These are phyloP conservation scores for Anser brachyrhynchus DNA, from an alignment of 2,113 vertebrate genomes.

Conservation along the genomic window DNA sequence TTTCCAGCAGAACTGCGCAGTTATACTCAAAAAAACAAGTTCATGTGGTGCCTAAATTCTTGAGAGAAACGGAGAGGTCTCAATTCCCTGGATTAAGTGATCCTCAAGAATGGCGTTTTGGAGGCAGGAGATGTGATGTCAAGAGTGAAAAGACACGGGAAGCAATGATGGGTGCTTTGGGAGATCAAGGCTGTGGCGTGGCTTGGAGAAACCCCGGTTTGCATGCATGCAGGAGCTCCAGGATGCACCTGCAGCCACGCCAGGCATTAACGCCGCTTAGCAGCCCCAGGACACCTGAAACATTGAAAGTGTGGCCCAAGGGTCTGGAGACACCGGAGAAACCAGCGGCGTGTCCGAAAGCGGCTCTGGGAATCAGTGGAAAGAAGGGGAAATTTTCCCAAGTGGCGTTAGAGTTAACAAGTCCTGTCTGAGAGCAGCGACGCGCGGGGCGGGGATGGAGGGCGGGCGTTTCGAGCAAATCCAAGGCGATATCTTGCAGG, in stretches of 20 bases:
- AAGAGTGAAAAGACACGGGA: background rate
- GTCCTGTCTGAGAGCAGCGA: background rate
- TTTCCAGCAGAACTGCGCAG: background rate
- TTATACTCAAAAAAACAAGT: background rate
- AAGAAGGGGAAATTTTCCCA: background rate
- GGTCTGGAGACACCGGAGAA: background rate
- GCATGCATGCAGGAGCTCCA: background rate
- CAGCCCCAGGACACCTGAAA: too few species aligned
- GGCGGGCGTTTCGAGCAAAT: background rate
- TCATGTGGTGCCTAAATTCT: background rate
- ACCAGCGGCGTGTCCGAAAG: background rate
- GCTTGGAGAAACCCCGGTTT: too few species aligned
- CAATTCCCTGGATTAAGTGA: background rate
- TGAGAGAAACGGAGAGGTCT: background rate
- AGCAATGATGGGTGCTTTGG: background rate
- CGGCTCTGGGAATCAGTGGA: rapidly evolving
- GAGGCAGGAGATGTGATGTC: background rate
- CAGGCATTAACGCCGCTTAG: background rate
- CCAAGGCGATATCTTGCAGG: background rate
- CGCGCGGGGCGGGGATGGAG: rapidly evolving
- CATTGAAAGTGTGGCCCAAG: background rate
- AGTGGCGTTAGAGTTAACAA: background rate
- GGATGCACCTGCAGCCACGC: background rate
- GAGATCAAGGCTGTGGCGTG: background rate
- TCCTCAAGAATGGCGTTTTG: background rate